A percentile compares a stretch with the other conserved stretches of the same genome.
Evolutionary conservation across 1,140 invertebrate species (phyloP).

Genomic region (Papilio machaon): DNA sequence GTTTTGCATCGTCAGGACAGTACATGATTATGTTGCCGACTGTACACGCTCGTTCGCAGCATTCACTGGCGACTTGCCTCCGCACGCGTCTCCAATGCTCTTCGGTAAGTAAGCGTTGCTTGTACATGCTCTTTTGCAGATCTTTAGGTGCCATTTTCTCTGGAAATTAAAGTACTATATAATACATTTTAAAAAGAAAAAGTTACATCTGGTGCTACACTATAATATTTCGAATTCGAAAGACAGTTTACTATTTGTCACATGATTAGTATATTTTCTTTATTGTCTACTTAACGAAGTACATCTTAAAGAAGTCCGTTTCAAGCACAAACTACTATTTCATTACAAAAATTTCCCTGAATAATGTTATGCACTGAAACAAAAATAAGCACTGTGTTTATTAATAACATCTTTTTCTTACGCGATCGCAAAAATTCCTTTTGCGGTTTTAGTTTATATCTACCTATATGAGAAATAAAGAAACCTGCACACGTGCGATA

Average conservation of each 20-base stretch:
- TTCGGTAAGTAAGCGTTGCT: conserved; percentile 45
- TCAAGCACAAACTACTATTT: too few relatives aligned
- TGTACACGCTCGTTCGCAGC: conserved; percentile 65
- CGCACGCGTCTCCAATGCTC: conserved; percentile 60
- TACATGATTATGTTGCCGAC: conserved; percentile 68
- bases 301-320: too few relatives aligned
- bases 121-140: conserved; percentile 50
- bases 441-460: background rate
- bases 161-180: conserved; percentile 47
- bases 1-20: conserved; percentile 63
- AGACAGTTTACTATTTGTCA: background rate
- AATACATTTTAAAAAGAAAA: background rate
- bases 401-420: background rate
- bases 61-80: conserved; percentile 68
- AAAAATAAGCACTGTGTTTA: too few relatives aligned
- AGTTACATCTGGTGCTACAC: too few relatives aligned
- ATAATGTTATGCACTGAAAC: too few relatives aligned
- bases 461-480: conserved; percentile 3
- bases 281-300: too few relatives aligned
- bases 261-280: too few relatives aligned
- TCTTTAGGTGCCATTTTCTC: conserved; percentile 63
- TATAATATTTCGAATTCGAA: too few relatives aligned
- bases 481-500: conserved; percentile 5
- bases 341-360: background rate
- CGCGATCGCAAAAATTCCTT: background rate